Percentiles rank a stretch among this genome's conserved stretches.
These are phyloP conservation scores for Peribatodes rhomboidaria DNA, from an alignment of 2,888 invertebrate genomes.

Conservation along the genomic window DNA sequence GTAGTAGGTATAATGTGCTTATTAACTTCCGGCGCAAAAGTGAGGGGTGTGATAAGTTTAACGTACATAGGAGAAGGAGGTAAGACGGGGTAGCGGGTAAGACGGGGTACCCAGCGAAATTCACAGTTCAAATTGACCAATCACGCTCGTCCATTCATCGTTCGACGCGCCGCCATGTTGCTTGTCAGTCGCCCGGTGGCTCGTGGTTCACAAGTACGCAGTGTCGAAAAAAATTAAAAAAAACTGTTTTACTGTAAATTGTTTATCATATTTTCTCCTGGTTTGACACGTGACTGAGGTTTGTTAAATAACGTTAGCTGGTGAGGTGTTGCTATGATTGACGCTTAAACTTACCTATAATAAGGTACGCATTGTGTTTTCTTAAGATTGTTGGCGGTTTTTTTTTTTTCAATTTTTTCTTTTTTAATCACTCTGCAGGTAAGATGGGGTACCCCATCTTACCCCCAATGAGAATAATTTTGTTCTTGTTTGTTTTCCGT, in stretches of 20 bases:
- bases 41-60: too few species aligned
- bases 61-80: neutral
- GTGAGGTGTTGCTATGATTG: neutral
- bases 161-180: neutral
- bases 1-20: too few species aligned
- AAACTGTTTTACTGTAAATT: neutral
- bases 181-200: neutral
- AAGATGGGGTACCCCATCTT: too few species aligned
- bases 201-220: neutral
- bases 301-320: neutral
- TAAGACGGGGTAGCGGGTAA: neutral
- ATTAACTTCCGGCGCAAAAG: too few species aligned
- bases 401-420: too few species aligned
- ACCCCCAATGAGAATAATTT: too few species aligned
- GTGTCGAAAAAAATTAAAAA: neutral
- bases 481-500: too few species aligned
- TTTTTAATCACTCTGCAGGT: too few species aligned
- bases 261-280: neutral
- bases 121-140: constrained; percentile 1
- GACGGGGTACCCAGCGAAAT: neutral
- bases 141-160: neutral
- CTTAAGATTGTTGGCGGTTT: too few species aligned
- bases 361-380: too few species aligned
- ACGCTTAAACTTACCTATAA: neutral
- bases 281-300: neutral